These are phyloP conservation scores for Athalia cordata DNA, from an alignment of 2,888 invertebrate genomes.

Conservation along the genomic window DNA sequence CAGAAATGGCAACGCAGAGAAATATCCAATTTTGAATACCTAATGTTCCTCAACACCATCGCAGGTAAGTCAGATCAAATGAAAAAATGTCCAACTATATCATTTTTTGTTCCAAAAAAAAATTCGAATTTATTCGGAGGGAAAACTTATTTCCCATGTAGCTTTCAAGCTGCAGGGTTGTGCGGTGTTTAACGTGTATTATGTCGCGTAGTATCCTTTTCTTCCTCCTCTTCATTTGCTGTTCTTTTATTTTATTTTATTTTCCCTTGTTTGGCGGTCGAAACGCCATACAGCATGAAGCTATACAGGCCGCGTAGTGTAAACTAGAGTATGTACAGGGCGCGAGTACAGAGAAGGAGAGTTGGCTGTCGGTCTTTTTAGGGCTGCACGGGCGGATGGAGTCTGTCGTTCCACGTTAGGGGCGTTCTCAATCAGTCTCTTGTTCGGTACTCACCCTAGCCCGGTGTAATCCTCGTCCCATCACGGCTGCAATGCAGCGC, in stretches of 20 bases:
- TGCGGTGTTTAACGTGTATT: too few species aligned
- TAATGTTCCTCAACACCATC: conserved; percentile 99
- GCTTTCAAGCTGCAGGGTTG: too few species aligned
- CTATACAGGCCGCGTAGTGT: conserved; percentile 22
- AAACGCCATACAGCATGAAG: conserved; percentile 14
- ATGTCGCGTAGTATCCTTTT: too few species aligned
- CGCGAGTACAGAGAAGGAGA: conserved; percentile 43
- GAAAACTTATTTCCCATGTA: too few species aligned
- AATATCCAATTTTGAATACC: conserved; percentile 99
- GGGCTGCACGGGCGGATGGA: conserved; percentile 74
- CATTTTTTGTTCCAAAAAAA: background rate
- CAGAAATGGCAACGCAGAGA: conserved; percentile 99
- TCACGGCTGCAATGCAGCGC: conserved; percentile 54
- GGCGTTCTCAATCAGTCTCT: conserved; percentile 76
- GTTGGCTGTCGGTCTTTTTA: conserved; percentile 63
- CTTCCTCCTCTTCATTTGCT: too few species aligned
- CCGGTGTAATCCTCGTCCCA: conserved; percentile 67
- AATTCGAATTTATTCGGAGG: too few species aligned
- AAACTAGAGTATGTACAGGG: conserved; percentile 21
- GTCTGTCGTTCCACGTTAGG: conserved; percentile 76
- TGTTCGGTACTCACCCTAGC: conserved; percentile 68
- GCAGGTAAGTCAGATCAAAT: conserved; percentile 86
- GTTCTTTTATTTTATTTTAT: too few species aligned
- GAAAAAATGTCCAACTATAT: background rate
- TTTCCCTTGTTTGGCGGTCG: too few species aligned